Evolutionary conservation across 2,797 vertebrate genomes (phyloP).

Genomic region (Perdix hodgsoniae): DNA sequence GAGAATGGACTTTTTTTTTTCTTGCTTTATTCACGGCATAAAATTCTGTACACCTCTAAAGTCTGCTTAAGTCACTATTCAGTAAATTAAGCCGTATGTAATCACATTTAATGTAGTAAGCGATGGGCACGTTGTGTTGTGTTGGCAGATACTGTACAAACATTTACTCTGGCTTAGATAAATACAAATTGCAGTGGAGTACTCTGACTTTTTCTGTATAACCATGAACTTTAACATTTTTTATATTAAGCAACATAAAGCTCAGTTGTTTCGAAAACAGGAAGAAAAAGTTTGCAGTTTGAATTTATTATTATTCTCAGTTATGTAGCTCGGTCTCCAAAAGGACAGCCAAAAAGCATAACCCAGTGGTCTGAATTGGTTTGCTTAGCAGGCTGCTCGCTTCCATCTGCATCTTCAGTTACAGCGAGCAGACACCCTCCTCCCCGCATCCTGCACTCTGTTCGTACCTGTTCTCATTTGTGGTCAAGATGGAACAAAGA

Average conservation of each 20-base stretch:
- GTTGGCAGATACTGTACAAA: constrained; percentile 73
- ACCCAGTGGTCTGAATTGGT: background rate
- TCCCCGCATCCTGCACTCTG: constrained; percentile 3
- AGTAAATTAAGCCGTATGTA: constrained; percentile 73
- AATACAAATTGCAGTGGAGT: constrained; percentile 68
- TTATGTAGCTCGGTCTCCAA: constrained; percentile 41
- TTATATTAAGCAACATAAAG: constrained; percentile 27
- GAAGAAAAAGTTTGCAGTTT: constrained; percentile 33
- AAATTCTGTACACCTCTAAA: constrained; percentile 29
- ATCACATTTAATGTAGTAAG: constrained; percentile 70
- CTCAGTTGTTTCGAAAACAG: background rate
- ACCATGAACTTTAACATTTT: constrained; percentile 51
- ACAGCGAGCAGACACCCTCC: background rate
- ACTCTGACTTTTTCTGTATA: constrained; percentile 30
- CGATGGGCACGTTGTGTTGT: constrained; percentile 72
- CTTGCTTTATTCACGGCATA: constrained; percentile 51
- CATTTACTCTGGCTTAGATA: constrained; percentile 72
- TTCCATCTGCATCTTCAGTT: constrained; percentile 34
- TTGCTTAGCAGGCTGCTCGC: constrained; percentile 31
- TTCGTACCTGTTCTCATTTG: constrained; percentile 40
- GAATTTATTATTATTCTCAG: constrained; percentile 43
- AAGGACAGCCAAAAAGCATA: constrained; percentile 30
- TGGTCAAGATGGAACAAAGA: constrained; percentile 5
- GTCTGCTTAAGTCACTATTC: constrained; percentile 53
- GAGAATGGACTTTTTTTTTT: constrained; percentile 51